Conservation (phyloP, 2,888 invertebrate genomes). For the Rotaria macrura region DNA sequence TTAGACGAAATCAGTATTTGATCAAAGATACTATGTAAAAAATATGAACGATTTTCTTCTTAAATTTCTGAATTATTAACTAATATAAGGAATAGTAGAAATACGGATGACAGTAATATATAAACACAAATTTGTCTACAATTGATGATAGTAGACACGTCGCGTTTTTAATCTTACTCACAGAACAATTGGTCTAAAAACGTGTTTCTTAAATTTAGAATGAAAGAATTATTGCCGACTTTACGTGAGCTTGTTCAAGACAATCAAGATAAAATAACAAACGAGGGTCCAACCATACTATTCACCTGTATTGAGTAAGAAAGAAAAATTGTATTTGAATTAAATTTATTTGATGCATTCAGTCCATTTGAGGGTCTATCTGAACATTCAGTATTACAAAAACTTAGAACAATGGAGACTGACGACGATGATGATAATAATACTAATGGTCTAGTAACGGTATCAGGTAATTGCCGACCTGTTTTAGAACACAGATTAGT, state of each 20-base stretch:
- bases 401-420: background rate
- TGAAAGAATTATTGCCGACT: background rate
- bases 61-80: too few relatives aligned
- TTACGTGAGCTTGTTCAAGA: background rate
- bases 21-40: too few relatives aligned
- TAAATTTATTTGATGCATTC: background rate
- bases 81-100: too few relatives aligned
- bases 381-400: background rate
- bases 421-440: background rate
- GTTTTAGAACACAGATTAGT: background rate
- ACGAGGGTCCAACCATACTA: background rate
- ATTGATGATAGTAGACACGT: too few relatives aligned
- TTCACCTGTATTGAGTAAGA: background rate
- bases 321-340: background rate
- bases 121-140: too few relatives aligned
- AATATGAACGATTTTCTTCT: too few relatives aligned
- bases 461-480: background rate
- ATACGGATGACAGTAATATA: too few relatives aligned
- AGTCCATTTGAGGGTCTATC: background rate
- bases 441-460: background rate
- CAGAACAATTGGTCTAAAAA: too few relatives aligned
- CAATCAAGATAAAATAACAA: background rate
- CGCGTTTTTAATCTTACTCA: too few relatives aligned
- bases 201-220: background rate
- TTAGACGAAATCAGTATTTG: too few relatives aligned